Conservation (phyloP, 1,140 invertebrate species). For the Trissolcus basalis region DNA sequence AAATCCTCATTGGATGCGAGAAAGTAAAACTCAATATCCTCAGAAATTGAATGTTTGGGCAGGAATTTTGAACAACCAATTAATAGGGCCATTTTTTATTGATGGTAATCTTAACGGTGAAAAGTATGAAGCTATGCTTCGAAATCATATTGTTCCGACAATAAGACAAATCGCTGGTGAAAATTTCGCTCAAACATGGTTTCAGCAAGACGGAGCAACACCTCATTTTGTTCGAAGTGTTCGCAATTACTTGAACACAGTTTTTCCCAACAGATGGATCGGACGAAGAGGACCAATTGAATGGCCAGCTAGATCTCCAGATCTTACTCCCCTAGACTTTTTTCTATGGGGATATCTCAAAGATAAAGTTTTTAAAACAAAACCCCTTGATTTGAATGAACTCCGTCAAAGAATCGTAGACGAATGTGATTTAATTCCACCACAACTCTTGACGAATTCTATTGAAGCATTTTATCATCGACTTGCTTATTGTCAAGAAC, state of each 20-base stretch:
- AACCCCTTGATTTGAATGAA: too few species aligned
- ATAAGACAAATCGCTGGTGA: slow-evolving; percentile 24
- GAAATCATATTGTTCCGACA: slow-evolving; percentile 19
- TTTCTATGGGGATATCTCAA: too few species aligned
- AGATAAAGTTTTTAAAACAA: too few species aligned
- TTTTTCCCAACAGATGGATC: slow-evolving; percentile 44
- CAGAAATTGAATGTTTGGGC: slow-evolving; percentile 21
- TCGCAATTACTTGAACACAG: slow-evolving; percentile 16
- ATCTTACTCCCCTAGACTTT: too few species aligned
- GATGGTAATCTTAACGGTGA: slow-evolving; percentile 13
- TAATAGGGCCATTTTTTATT: slow-evolving; percentile 19
- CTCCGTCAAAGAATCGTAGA: too few species aligned
- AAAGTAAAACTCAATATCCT: slow-evolving; percentile 19
- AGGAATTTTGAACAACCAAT: slow-evolving; percentile 16
- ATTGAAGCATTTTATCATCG: too few species aligned
- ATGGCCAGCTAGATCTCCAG: too few species aligned
- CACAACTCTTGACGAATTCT: too few species aligned
- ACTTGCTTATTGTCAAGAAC: too few species aligned
- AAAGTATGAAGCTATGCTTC: slow-evolving; percentile 24
- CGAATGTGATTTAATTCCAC: too few species aligned
- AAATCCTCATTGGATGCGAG: slow-evolving; percentile 24
- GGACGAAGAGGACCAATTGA: slow-evolving; percentile 20
- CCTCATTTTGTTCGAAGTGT: slow-evolving; percentile 14
- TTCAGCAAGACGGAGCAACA: slow-evolving; percentile 18
- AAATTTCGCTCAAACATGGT: slow-evolving; percentile 18